A percentile compares a stretch with the other conserved stretches of the same genome.
These are phyloP conservation scores for Scaptomyza caliginosa DNA, from an alignment of 2,888 invertebrate species.

Conservation along the genomic window DNA sequence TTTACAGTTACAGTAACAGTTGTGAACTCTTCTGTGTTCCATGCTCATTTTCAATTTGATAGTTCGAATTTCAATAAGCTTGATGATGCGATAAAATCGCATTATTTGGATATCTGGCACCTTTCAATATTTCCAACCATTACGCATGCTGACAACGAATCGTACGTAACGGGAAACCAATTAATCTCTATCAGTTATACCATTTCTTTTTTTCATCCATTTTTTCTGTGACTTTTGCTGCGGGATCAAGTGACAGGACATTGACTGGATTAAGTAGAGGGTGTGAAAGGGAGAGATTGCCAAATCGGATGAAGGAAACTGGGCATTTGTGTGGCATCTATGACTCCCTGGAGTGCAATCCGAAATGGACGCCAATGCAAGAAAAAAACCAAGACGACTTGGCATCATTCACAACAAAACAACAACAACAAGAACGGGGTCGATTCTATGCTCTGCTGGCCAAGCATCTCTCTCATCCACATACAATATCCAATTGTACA, in stretches of 20 bases:
- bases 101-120: slow-evolving; percentile 48
- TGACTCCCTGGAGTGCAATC: slow-evolving; percentile 81
- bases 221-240: slow-evolving; percentile 12
- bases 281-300: slow-evolving; percentile 7
- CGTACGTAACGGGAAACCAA: slow-evolving; percentile 68
- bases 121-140: slow-evolving; percentile 35
- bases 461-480: slow-evolving; percentile 29
- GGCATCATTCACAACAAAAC: slow-evolving; percentile 36
- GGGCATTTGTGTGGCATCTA: slow-evolving; percentile 54
- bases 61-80: slow-evolving; percentile 22
- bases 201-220: slow-evolving; percentile 1
- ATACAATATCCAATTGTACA: slow-evolving; percentile 57
- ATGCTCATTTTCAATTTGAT: slow-evolving; percentile 18
- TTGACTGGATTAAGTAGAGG: slow-evolving; percentile 68
- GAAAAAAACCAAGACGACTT: slow-evolving; percentile 60
- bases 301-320: slow-evolving; percentile 23
- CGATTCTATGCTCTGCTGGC: slow-evolving; percentile 5
- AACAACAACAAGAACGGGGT: slow-evolving; percentile 22
- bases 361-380: slow-evolving; percentile 77
- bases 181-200: slow-evolving; percentile 75
- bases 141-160: slow-evolving; percentile 37
- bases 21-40: background rate
- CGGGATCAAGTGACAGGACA: slow-evolving; percentile 76
- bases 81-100: slow-evolving; percentile 53
- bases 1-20: slow-evolving; percentile 3